phyloP scores from a whole-genome alignment of 2,888 invertebrate species.

The Drosophila peninsularis region DNA sequence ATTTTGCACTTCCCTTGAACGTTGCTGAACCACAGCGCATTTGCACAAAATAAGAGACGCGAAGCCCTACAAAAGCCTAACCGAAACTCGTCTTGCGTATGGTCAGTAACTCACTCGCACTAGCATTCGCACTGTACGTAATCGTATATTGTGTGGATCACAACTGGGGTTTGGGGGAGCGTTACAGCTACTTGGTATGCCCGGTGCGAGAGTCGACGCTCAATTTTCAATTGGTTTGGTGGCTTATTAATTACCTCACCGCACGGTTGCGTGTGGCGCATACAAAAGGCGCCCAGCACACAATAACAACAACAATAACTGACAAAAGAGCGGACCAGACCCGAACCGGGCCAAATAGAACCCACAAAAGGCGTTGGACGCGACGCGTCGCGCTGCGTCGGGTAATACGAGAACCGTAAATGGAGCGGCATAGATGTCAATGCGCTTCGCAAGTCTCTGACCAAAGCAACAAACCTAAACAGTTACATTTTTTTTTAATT shows the following conservation, averaged over 20 bases:
- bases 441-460: constrained; percentile 49
- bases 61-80: constrained; percentile 56
- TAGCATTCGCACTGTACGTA: constrained; percentile 19
- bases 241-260: constrained; percentile 80
- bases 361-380: constrained; percentile 71
- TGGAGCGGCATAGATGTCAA: constrained; percentile 73
- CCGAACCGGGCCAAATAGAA: constrained; percentile 61
- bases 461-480: constrained; percentile 45
- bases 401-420: constrained; percentile 73
- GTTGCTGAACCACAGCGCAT: neutral
- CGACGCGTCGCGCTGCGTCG: constrained; percentile 29
- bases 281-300: constrained; percentile 60
- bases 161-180: constrained; percentile 17
- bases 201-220: constrained; percentile 62
- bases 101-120: constrained; percentile 63
- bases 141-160: constrained; percentile 21
- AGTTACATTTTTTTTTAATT: constrained; percentile 20
- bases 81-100: constrained; percentile 73
- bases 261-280: constrained; percentile 71
- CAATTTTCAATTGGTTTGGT: constrained; percentile 70
- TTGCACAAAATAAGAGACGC: constrained; percentile 25
- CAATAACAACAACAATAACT: neutral
- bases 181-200: constrained; percentile 68
- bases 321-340: neutral
- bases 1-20: constrained; percentile 1